Conservation (phyloP, 2,113 vertebrate species). For the Columba janthina region DNA sequence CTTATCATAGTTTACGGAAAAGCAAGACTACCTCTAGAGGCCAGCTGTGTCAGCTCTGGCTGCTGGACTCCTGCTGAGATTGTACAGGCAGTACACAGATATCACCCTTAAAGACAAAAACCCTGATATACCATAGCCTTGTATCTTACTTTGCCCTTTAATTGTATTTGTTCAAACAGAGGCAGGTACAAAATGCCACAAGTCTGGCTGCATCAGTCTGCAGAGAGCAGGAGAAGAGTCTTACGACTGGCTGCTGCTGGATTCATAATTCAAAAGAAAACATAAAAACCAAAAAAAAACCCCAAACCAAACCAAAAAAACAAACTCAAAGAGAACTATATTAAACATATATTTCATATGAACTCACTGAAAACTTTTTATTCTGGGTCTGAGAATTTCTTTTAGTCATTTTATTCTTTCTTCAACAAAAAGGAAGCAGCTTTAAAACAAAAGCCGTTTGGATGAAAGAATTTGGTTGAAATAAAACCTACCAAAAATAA, state of each 20-base stretch:
- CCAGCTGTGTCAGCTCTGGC: constrained; percentile 24
- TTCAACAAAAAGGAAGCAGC: neutral
- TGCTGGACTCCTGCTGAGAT: neutral
- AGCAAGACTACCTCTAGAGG: constrained; percentile 25
- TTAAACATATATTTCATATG: neutral
- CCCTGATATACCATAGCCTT: neutral
- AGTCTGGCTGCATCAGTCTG: neutral
- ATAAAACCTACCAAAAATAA: neutral
- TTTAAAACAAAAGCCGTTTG: neutral
- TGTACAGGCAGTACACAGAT: neutral
- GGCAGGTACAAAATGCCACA: neutral
- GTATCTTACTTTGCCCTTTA: neutral
- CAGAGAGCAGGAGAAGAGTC: neutral
- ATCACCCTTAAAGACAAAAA: neutral
- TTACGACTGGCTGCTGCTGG: neutral
- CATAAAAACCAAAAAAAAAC: neutral
- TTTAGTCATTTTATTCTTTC: neutral
- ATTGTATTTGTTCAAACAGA: constrained; percentile 12
- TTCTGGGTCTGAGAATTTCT: neutral
- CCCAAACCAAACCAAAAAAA: neutral
- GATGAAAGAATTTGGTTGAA: neutral
- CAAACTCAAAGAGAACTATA: neutral
- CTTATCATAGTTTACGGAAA: neutral
- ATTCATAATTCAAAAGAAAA: neutral
- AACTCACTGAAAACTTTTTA: neutral